Percentiles rank a stretch among this genome's conserved stretches.
phyloP scores from a whole-genome alignment of 2,888 invertebrate genomes.

The Spisula subtruncata region DNA sequence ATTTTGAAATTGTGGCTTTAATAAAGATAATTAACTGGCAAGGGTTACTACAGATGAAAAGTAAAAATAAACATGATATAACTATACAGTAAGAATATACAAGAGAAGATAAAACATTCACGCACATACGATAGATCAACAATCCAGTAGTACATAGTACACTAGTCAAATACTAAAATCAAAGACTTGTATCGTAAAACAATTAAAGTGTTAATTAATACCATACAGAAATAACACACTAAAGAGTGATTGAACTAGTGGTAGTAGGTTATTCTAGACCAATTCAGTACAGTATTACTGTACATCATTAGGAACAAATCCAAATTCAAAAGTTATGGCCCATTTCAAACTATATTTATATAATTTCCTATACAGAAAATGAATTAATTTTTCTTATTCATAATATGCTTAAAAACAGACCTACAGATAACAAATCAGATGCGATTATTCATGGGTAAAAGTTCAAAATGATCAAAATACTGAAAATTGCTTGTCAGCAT shows the following conservation, averaged over 20 bases:
- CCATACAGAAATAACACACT: background rate
- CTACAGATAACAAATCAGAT: too few relatives aligned
- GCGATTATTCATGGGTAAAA: too few relatives aligned
- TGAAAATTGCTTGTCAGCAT: too few relatives aligned
- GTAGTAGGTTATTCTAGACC: background rate
- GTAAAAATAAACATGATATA: background rate
- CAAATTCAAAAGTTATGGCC: background rate
- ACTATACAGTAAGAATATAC: background rate
- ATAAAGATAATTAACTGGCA: background rate
- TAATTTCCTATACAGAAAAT: too few relatives aligned
- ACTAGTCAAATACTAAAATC: background rate
- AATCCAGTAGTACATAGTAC: slow-evolving; percentile 7
- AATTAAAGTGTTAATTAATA: background rate
- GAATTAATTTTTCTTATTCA: background rate
- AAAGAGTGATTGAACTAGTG: background rate
- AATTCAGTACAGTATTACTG: background rate
- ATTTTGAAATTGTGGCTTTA: background rate
- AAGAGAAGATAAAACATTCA: slow-evolving; percentile 9
- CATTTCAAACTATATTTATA: too few relatives aligned
- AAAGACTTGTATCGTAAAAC: background rate
- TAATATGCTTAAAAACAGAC: too few relatives aligned
- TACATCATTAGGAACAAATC: background rate
- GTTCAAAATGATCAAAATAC: too few relatives aligned
- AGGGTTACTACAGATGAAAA: slow-evolving; percentile 21
- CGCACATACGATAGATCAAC: background rate